Conservation (phyloP, 53 echinoderm and acorn worm genomes). For the Echinarachnius parma region DNA sequence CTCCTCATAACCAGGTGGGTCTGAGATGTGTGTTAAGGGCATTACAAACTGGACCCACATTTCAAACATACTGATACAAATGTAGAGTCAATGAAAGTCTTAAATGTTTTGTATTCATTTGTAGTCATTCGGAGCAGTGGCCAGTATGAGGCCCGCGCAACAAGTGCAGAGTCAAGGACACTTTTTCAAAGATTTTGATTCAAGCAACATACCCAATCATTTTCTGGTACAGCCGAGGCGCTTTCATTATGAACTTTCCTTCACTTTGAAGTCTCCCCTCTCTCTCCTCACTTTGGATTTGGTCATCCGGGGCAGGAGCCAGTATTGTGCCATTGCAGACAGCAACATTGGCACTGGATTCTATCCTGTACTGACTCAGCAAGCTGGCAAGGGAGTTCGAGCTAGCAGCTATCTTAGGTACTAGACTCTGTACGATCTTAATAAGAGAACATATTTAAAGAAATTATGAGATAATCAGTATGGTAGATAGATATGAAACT, state of each 20-base stretch:
- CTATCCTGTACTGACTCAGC: not conserved
- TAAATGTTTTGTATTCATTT: too few species aligned
- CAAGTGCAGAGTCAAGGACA: too few species aligned
- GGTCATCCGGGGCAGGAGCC: conserved; percentile 10
- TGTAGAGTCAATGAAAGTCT: too few species aligned
- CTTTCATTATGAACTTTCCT: not conserved
- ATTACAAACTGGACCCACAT: too few species aligned
- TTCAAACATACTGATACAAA: too few species aligned
- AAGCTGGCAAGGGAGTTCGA: not conserved
- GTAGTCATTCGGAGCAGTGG: too few species aligned
- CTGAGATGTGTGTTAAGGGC: too few species aligned
- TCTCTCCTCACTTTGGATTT: not conserved
- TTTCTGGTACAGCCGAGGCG: conserved; percentile 14
- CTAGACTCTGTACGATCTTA: too few species aligned
- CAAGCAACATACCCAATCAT: conserved; percentile 8
- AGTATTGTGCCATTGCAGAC: conserved; percentile 13
- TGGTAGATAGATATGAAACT: not conserved
- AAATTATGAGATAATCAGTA: not conserved
- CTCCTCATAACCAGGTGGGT: too few species aligned
- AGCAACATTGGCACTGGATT: not conserved
- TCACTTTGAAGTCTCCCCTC: not conserved
- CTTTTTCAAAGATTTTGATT: too few species aligned
- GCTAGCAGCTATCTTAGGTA: too few species aligned
- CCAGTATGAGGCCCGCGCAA: too few species aligned
- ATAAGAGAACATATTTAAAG: not conserved